Evolutionary conservation across 2,113 vertebrate species (phyloP).

Genomic region (Anser cygnoides): DNA sequence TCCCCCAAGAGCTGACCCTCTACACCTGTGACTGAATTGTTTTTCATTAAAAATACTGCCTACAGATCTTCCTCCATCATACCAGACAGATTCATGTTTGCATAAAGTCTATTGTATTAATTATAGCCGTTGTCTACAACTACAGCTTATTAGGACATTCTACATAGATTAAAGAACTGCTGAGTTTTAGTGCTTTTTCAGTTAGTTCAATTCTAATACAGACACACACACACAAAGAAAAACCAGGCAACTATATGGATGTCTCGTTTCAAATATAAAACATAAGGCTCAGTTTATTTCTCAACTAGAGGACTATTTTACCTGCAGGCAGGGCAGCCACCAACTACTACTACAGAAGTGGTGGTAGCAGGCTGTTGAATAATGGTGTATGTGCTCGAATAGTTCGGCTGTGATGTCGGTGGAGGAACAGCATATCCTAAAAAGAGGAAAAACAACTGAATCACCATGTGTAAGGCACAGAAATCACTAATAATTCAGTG

Average conservation of each 20-base stretch:
- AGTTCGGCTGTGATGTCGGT: slow-evolving; percentile 77
- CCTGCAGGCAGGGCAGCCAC: slow-evolving; percentile 98
- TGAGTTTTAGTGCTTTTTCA: neutral
- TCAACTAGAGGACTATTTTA: slow-evolving; percentile 52
- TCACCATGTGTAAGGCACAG: neutral
- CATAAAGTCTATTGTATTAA: neutral
- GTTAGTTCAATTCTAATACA: neutral
- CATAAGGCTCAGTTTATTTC: neutral
- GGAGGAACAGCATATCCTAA: slow-evolving; percentile 79
- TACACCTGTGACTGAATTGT: neutral
- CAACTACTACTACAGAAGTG: slow-evolving; percentile 95
- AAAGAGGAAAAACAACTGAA: neutral
- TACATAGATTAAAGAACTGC: neutral
- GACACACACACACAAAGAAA: neutral
- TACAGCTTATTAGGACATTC: neutral
- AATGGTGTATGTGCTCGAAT: slow-evolving; percentile 85
- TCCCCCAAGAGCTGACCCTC: neutral
- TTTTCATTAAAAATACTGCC: neutral
- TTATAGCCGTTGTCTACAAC: rapidly evolving
- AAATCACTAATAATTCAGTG: neutral
- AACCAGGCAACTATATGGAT: neutral
- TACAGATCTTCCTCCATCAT: neutral
- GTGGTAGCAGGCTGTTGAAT: slow-evolving; percentile 82
- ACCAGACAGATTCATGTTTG: neutral
- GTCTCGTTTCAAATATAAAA: neutral